Evolutionary conservation across 1,140 invertebrate genomes (phyloP).

Genomic region (Probaryconus sp.): DNA sequence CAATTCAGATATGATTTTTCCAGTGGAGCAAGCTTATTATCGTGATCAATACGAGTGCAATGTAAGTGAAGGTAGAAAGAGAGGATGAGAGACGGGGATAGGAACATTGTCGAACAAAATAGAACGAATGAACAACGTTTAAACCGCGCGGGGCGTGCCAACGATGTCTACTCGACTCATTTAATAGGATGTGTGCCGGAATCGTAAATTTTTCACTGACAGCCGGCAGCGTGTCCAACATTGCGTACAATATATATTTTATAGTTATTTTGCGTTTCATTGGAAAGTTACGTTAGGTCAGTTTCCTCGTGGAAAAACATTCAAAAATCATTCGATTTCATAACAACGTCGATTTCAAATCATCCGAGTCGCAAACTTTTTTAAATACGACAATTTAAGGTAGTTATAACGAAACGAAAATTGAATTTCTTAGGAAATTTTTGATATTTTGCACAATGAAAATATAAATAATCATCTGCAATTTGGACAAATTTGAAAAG

Average conservation of each 20-base stretch:
- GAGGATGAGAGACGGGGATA: not conserved
- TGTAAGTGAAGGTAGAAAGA: no score
- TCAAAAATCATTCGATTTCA: constrained; percentile 19
- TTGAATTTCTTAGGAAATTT: no score
- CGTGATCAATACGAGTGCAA: not conserved
- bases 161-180: constrained; percentile 42
- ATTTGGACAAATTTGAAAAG: no score
- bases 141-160: constrained; percentile 38
- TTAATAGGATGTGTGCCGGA: constrained; percentile 52
- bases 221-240: constrained; percentile 38
- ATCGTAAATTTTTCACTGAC: constrained; percentile 55
- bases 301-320: no score
- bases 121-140: constrained; percentile 37
- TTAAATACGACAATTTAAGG: no score
- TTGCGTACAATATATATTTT: constrained; percentile 44
- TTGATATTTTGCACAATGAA: no score
- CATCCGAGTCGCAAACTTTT: no score
- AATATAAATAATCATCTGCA: no score
- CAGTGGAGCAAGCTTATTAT: not conserved
- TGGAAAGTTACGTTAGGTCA: constrained; percentile 11
- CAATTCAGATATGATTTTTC: no score
- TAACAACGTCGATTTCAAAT: not conserved
- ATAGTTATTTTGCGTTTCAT: constrained; percentile 12
- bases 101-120: constrained; percentile 10
- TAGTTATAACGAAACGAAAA: no score